These are phyloP conservation scores for Vanacampus margaritifer DNA, from an alignment of 2,113 vertebrate species.

Conservation along the genomic window DNA sequence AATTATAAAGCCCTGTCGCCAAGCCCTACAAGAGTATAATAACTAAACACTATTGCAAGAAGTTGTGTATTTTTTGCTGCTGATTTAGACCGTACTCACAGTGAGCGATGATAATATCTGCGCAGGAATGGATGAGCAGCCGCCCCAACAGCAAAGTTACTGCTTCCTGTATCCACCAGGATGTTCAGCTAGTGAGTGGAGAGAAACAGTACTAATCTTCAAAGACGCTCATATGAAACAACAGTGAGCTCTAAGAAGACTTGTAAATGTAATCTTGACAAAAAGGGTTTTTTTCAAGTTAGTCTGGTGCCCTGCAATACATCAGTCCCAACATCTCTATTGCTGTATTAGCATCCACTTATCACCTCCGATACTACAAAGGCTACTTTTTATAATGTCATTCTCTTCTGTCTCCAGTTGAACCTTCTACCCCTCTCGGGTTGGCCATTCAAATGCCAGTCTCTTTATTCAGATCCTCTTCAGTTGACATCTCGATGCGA, in stretches of 20 bases:
- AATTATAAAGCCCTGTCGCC: neutral
- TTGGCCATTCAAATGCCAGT: slow-evolving; percentile 33
- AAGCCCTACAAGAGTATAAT: no score
- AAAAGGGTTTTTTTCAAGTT: no score
- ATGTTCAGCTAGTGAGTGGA: slow-evolving; percentile 84
- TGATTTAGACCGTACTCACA: slow-evolving; percentile 76
- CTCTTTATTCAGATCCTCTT: slow-evolving; percentile 14
- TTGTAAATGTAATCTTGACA: neutral
- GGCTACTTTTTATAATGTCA: slow-evolving; percentile 26
- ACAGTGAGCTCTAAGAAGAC: neutral
- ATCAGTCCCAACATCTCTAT: neutral
- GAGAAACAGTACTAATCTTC: neutral
- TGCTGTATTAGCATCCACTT: neutral
- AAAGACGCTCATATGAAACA: neutral
- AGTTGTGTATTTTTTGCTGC: neutral
- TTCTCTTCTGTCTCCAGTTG: slow-evolving; percentile 36
- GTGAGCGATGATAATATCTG: slow-evolving; percentile 91
- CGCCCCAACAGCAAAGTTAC: slow-evolving; percentile 96
- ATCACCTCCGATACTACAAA: neutral
- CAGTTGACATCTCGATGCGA: slow-evolving; percentile 40
- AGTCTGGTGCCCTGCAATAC: neutral
- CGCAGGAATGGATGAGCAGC: slow-evolving; percentile 90
- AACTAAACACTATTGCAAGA: neutral
- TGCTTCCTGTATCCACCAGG: slow-evolving; percentile 97
- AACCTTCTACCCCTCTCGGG: slow-evolving; percentile 37